Conservation (phyloP, 2,888 invertebrate species). For the Cephus spinipes region DNA sequence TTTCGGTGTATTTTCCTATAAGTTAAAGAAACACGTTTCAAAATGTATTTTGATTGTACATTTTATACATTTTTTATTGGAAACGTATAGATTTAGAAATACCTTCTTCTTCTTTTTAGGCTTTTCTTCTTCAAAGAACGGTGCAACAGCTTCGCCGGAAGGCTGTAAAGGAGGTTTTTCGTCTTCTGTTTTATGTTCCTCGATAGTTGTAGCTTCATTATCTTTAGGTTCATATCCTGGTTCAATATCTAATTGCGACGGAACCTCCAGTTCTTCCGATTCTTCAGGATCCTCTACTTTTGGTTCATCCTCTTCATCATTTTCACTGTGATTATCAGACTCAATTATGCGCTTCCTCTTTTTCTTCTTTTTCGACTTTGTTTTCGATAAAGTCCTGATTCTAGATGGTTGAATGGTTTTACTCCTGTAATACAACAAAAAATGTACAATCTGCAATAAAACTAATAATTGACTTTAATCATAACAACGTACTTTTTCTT, state of each 20-base stretch:
- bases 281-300: constrained; percentile 63
- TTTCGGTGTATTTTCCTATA: constrained; percentile 35
- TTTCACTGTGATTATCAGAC: constrained; percentile 63
- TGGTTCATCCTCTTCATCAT: constrained; percentile 64
- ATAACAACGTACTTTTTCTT: constrained; percentile 63
- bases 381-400: constrained; percentile 51
- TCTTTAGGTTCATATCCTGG: neutral
- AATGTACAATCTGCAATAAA: constrained; percentile 5
- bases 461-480: neutral
- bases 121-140: constrained; percentile 28
- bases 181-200: constrained; percentile 6
- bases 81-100: neutral
- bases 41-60: neutral
- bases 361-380: constrained; percentile 67
- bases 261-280: constrained; percentile 5
- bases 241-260: neutral
- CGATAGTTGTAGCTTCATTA: neutral
- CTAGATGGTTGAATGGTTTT: constrained; percentile 50
- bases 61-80: neutral
- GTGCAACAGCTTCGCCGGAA: constrained; percentile 5
- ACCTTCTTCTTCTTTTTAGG: constrained; percentile 36
- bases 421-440: constrained; percentile 42
- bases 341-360: constrained; percentile 65
- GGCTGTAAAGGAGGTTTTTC: neutral
- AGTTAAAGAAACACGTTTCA: constrained; percentile 3